A percentile compares a stretch with the other conserved stretches of the same genome.
phyloP scores from a whole-genome alignment of 2,888 invertebrate species.

The Andrena minutula region DNA sequence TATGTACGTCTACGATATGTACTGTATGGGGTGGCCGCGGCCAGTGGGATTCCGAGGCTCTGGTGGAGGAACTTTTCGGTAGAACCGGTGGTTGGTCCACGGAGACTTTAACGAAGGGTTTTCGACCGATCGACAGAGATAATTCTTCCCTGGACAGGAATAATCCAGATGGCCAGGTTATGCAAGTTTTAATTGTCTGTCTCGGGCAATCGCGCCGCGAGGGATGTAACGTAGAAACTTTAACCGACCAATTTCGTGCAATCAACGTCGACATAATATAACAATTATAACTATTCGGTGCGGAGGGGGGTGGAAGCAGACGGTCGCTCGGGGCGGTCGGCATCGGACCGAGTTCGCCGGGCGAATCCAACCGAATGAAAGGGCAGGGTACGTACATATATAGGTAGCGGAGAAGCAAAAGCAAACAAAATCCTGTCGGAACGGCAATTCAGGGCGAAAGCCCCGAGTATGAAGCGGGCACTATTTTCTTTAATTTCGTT shows the following conservation, averaged over 20 bases:
- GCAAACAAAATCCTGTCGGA: slow-evolving; percentile 44
- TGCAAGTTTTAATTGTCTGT: slow-evolving; percentile 37
- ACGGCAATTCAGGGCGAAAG: slow-evolving; percentile 14
- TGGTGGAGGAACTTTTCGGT: slow-evolving; percentile 8
- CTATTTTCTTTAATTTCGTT: slow-evolving; percentile 55
- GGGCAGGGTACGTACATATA: neutral
- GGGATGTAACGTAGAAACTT: slow-evolving; percentile 38
- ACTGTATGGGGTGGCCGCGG: neutral
- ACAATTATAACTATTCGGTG: slow-evolving; percentile 43
- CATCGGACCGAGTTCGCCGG: slow-evolving; percentile 7
- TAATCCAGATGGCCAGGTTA: slow-evolving; percentile 18
- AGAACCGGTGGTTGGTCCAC: neutral
- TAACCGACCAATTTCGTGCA: slow-evolving; percentile 29
- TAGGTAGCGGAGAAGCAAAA: slow-evolving; percentile 42
- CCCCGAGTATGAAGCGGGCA: slow-evolving; percentile 1
- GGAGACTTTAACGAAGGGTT: slow-evolving; percentile 12
- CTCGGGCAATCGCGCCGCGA: slow-evolving; percentile 5
- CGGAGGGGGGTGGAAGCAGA: neutral
- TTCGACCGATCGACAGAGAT: slow-evolving; percentile 6
- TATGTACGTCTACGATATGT: too few relatives aligned
- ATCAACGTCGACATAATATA: slow-evolving; percentile 40
- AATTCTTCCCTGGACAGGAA: slow-evolving; percentile 18
- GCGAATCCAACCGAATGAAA: neutral
- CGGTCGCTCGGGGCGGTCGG: slow-evolving; percentile 2
- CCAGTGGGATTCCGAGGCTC: neutral